These are phyloP conservation scores for Thelaira solivaga DNA, from an alignment of 2,888 invertebrate genomes.

Conservation along the genomic window DNA sequence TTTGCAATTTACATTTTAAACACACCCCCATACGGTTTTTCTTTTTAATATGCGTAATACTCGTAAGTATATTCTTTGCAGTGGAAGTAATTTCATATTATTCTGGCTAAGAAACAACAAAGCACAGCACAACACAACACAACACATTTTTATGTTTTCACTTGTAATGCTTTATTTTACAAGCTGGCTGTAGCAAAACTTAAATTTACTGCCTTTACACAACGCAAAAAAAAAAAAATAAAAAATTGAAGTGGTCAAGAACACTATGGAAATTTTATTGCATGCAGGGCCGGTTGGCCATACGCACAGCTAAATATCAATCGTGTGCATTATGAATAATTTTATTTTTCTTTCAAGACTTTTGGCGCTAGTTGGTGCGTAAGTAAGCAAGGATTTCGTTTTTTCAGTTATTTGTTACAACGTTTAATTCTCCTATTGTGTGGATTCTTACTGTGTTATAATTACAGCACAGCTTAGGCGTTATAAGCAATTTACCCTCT, in stretches of 20 bases:
- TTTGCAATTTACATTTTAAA: neutral
- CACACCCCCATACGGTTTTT: neutral
- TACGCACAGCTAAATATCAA: neutral
- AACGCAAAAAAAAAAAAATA: neutral
- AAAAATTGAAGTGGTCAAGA: slow-evolving; percentile 11
- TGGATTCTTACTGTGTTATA: neutral
- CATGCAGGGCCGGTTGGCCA: neutral
- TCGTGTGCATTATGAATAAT: neutral
- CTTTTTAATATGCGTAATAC: no score
- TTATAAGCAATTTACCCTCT: slow-evolving; percentile 19
- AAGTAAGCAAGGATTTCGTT: no score
- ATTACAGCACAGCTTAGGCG: slow-evolving; percentile 4
- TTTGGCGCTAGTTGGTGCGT: no score
- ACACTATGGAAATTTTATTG: neutral
- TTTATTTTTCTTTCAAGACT: no score
- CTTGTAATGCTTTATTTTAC: slow-evolving; percentile 4
- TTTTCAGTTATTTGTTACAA: no score
- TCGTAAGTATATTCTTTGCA: no score
- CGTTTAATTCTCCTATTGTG: neutral
- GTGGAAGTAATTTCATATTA: neutral
- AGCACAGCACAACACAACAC: no score
- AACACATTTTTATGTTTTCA: slow-evolving; percentile 10
- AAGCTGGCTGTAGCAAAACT: neutral
- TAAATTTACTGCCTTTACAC: neutral
- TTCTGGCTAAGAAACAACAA: neutral